These are phyloP conservation scores for Tiliacea aurago DNA, from an alignment of 2,888 invertebrate species.

Conservation along the genomic window DNA sequence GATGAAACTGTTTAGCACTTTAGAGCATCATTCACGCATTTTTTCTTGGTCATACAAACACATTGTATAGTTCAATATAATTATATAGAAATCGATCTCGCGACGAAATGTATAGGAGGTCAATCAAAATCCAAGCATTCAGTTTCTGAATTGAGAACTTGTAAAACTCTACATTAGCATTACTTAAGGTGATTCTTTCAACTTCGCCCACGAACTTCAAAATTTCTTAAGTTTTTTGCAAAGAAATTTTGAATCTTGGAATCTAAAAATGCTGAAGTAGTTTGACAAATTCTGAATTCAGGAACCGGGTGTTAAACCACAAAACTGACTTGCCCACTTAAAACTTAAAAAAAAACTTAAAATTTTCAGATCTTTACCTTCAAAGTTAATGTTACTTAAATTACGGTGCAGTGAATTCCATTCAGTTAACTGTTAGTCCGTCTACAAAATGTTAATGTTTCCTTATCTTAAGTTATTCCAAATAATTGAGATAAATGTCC, in stretches of 20 bases:
- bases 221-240: too few relatives aligned
- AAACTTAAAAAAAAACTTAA: neutral
- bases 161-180: neutral
- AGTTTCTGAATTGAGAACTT: neutral
- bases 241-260: too few relatives aligned
- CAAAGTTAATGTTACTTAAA: conserved; percentile 2
- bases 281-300: too few relatives aligned
- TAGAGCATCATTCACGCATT: neutral
- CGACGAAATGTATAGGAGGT: too few relatives aligned
- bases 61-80: neutral
- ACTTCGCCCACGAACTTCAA: neutral
- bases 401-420: conserved; percentile 3
- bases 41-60: neutral
- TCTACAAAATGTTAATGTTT: conserved; percentile 36
- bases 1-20: neutral
- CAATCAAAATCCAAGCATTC: neutral
- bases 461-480: conserved; percentile 53
- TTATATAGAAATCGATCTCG: neutral
- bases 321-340: too few relatives aligned
- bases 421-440: conserved; percentile 35
- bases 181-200: neutral
- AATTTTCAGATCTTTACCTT: neutral
- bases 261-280: too few relatives aligned
- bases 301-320: too few relatives aligned
- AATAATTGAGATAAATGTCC: conserved; percentile 61